Evolutionary conservation across 2,888 invertebrate genomes (phyloP).

Genomic region (Cerceris rybyensis): DNA sequence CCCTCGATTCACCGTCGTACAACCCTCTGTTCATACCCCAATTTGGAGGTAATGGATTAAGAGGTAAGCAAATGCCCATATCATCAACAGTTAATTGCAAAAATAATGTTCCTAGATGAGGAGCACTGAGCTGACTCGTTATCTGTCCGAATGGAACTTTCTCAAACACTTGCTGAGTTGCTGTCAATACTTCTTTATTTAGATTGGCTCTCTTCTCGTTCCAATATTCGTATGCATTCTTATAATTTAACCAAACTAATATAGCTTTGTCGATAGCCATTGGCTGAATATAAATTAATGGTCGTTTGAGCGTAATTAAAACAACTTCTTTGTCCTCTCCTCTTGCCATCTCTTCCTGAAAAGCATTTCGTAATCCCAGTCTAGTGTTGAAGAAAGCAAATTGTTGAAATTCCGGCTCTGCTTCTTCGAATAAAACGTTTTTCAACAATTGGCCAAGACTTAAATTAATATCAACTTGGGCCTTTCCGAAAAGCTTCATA

Average conservation of each 20-base stretch:
- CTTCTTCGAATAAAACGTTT: constrained; percentile 98
- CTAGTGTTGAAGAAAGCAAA: constrained; percentile 99
- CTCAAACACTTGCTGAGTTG: constrained; percentile 89
- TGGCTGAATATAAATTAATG: constrained; percentile 97
- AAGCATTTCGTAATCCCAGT: constrained; percentile 91
- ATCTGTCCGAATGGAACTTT: constrained; percentile 91
- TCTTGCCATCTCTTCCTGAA: constrained; percentile 95
- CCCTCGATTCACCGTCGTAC: constrained; percentile 90
- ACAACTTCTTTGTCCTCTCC: constrained; percentile 93
- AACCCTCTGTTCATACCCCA: constrained; percentile 86
- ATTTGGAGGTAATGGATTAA: constrained; percentile 90
- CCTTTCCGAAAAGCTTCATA: constrained; percentile 89
- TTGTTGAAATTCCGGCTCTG: constrained; percentile 98
- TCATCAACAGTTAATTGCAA: constrained; percentile 97
- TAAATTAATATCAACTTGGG: constrained; percentile 96
- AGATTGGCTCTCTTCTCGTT: constrained; percentile 96
- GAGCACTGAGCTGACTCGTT: constrained; percentile 89
- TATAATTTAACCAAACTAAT: constrained; percentile 99
- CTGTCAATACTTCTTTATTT: constrained; percentile 92
- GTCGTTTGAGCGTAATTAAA: constrained; percentile 94
- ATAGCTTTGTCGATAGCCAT: constrained; percentile 99
- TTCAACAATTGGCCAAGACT: constrained; percentile 97
- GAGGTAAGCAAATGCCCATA: constrained; percentile 96
- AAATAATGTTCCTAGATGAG: constrained; percentile 94
- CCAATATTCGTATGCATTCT: constrained; percentile 99